phyloP scores from a whole-genome alignment of 1,140 invertebrate species.

The Myzus persicae region DNA sequence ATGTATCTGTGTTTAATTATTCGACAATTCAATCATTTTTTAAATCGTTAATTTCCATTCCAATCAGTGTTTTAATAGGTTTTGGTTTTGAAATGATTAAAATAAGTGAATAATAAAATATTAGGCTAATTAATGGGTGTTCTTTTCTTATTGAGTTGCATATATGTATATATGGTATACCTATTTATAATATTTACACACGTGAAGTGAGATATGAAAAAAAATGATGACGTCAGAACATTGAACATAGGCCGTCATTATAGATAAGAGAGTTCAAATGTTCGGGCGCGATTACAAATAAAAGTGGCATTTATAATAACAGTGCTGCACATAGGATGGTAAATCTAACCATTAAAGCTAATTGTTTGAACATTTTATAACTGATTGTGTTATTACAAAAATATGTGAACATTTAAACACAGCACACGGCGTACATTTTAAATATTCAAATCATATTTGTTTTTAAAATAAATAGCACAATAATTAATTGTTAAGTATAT shows the following conservation, averaged over 20 bases:
- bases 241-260: constrained; percentile 14
- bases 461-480: background rate
- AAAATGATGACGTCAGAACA: constrained; percentile 15
- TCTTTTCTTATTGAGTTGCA: background rate
- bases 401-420: background rate
- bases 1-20: background rate
- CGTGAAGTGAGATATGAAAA: background rate
- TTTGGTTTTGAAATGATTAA: background rate
- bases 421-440: background rate
- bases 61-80: background rate
- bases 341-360: constrained; percentile 27
- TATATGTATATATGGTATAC: background rate
- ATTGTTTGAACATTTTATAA: constrained; percentile 23
- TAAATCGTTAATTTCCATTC: background rate
- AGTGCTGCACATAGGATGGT: background rate
- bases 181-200: background rate
- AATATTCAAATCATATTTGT: background rate
- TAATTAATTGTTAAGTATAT: background rate
- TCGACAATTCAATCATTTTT: background rate
- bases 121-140: background rate
- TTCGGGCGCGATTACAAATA: constrained; percentile 7
- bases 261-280: constrained; percentile 45
- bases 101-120: background rate
- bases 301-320: constrained; percentile 22
- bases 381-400: background rate